Evolutionary conservation across 2,888 invertebrate genomes (phyloP), one percentile per base, ranked within the genome.

Genomic region (Oscheius sp.): DNA sequence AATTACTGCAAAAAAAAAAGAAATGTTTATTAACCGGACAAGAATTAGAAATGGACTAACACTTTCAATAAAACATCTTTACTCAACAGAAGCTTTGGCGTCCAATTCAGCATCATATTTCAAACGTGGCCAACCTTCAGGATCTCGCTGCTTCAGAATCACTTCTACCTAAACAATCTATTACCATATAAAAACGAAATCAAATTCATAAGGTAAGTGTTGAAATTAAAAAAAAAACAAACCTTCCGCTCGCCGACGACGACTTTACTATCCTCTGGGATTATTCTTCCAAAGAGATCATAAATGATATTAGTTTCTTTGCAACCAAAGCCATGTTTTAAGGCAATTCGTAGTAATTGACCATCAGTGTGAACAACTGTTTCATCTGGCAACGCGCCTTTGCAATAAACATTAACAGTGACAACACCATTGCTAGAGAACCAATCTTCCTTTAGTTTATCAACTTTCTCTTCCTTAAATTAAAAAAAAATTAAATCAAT

Each of bases 291-390:
- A 75, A 82, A 87, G n/a, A 87, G 76, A 66, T 87, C 86, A 59
- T 85, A 86, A 21, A 75, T 68, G n/a, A 84, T 23, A 1, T 61
- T 58, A 0, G 83, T 81, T 69, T 85, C 77, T 63, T 84, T 83
- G 13, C 49, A 49, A 35, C 88, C 88, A 69, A 85, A 87, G 25
- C 82, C 84, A 72, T 86, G 85, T 23, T 79, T 78, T 43, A 88
- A 25, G 7, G 56, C 52, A 6, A 78, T 82, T 16, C 78, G 66
- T 18, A 84, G 84, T 2, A 74, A 92, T 58, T 97, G 93, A 16
- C 94, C 94, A 90, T 95, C 97, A 25, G 94, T 90, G 90, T 94
- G 93, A 1, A 99, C 91, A 70, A 89, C 90, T 76, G 94, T 94
- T 73, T 91, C 89, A 21, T 91, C 91, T 12, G 95, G 95, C 83